Conservation (phyloP, 2,888 invertebrate genomes). For the Pogonocherus hispidulus region DNA sequence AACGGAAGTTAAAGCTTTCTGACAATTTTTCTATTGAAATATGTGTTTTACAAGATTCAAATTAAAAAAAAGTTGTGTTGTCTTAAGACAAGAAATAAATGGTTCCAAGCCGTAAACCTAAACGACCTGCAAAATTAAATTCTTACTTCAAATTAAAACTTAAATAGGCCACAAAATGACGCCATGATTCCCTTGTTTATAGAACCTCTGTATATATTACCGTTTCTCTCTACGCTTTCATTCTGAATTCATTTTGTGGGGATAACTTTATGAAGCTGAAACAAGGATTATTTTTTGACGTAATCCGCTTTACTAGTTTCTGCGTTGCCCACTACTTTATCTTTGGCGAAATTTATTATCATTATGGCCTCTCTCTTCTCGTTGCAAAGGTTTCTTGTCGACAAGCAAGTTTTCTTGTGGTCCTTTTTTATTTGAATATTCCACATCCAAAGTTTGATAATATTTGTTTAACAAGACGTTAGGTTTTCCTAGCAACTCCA, state of each 20-base stretch:
- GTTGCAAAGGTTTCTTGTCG: background rate
- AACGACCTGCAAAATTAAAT: too few species aligned
- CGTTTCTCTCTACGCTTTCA: background rate
- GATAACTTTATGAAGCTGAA: background rate
- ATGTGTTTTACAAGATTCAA: too few species aligned
- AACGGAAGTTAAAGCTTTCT: too few species aligned
- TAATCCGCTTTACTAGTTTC: background rate
- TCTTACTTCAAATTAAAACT: too few species aligned
- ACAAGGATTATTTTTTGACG: background rate
- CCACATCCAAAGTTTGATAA: background rate
- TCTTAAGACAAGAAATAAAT: too few species aligned
- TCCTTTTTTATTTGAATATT: background rate
- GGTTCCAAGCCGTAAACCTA: too few species aligned
- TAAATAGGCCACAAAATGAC: too few species aligned
- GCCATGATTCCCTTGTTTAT: too few species aligned
- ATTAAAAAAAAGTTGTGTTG: too few species aligned
- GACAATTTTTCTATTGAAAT: too few species aligned
- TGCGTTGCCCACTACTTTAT: background rate
- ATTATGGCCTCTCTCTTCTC: background rate
- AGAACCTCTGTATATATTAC: too few species aligned
- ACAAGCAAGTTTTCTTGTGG: background rate
- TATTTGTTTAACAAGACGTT: background rate
- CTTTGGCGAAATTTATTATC: background rate
- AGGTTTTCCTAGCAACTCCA: background rate
- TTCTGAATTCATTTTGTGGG: background rate